Evolutionary conservation across 2,888 invertebrate genomes (phyloP).

Genomic region (Nomada fucata): DNA sequence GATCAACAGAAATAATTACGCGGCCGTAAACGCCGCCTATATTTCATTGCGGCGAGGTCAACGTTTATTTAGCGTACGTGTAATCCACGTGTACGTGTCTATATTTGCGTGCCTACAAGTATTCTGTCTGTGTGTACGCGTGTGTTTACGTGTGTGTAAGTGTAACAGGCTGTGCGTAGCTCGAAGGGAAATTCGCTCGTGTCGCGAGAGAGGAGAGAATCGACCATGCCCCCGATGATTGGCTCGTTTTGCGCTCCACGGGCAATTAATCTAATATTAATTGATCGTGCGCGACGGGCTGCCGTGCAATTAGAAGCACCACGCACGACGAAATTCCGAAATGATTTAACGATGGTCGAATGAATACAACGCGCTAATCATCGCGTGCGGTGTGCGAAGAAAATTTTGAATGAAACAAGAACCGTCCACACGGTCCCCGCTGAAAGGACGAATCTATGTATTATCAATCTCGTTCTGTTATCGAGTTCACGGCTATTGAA

Average conservation of each 20-base stretch:
- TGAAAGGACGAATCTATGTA: no score
- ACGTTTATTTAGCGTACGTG: slow-evolving; percentile 58
- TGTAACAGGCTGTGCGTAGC: slow-evolving; percentile 56
- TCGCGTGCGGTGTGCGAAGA: neutral
- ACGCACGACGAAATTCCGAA: slow-evolving; percentile 34
- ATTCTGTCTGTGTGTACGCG: slow-evolving; percentile 12
- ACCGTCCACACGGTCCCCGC: no score
- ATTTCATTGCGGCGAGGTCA: slow-evolving; percentile 73
- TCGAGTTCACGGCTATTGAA: no score
- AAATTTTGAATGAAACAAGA: no score
- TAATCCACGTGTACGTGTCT: neutral
- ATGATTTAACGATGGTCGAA: slow-evolving; percentile 42
- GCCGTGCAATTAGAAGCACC: slow-evolving; percentile 45
- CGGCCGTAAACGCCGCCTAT: slow-evolving; percentile 38
- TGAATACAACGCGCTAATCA: neutral
- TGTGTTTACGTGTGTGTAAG: slow-evolving; percentile 16
- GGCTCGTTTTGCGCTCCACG: slow-evolving; percentile 55
- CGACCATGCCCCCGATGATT: slow-evolving; percentile 53
- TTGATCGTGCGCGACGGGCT: slow-evolving; percentile 54
- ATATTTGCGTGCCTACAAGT: neutral
- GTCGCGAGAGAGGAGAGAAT: slow-evolving; percentile 48
- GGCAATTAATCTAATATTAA: slow-evolving; percentile 64
- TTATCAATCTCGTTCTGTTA: no score
- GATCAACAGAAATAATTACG: slow-evolving; percentile 74
- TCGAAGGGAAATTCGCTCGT: slow-evolving; percentile 69